Conservation (phyloP, 2,113 vertebrate genomes). For the Cottus gobio region DNA sequence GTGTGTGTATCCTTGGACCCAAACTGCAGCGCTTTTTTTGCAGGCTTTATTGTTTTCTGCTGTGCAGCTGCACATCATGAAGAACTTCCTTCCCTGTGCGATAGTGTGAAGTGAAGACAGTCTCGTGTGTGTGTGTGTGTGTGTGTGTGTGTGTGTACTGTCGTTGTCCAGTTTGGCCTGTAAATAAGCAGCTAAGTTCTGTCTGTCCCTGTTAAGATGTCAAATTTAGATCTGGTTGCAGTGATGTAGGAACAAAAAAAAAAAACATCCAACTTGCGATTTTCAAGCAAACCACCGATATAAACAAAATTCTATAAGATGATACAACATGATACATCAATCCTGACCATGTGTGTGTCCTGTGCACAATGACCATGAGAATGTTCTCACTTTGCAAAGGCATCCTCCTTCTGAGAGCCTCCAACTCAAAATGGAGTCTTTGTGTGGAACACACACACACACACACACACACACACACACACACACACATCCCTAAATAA, state of each 20-base stretch:
- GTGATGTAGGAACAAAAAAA: background rate
- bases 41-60: conserved; percentile 78
- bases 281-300: background rate
- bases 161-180: background rate
- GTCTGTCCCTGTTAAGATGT: background rate
- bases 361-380: background rate
- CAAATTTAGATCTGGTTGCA: background rate
- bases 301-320: background rate
- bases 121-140: conserved; percentile 24
- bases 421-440: conserved; percentile 4
- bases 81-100: conserved; percentile 63
- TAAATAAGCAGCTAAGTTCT: conserved; percentile 2
- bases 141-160: background rate
- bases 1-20: conserved; percentile 53
- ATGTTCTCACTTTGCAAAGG: background rate
- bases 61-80: conserved; percentile 77
- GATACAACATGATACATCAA: too few species aligned
- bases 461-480: conserved; percentile 11
- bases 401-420: background rate
- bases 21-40: conserved; percentile 52
- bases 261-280: background rate
- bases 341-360: background rate
- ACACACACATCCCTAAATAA: conserved; percentile 30
- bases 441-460: background rate
- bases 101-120: conserved; percentile 50